These are phyloP conservation scores for Plodia interpunctella DNA, from an alignment of 1,140 invertebrate genomes.

Conservation along the genomic window DNA sequence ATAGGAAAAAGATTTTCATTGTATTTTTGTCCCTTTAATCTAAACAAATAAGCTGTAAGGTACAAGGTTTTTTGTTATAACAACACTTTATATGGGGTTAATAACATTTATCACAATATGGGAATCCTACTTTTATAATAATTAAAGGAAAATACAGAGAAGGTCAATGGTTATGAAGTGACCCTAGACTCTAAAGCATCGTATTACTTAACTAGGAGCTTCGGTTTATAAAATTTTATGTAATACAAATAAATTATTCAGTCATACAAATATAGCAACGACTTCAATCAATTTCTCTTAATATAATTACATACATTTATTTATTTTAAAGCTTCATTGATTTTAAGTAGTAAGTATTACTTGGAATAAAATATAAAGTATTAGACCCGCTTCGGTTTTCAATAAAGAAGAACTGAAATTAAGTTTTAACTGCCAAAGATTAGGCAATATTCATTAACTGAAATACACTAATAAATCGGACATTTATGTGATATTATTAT, in stretches of 20 bases:
- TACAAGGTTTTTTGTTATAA: not conserved
- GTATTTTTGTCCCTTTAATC: not conserved
- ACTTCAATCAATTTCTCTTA: not conserved
- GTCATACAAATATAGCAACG: slow-evolving; percentile 23
- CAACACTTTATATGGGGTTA: not conserved
- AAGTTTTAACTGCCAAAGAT: too few species aligned
- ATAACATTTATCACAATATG: not conserved
- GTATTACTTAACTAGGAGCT: slow-evolving; percentile 6
- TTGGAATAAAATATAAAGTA: not conserved
- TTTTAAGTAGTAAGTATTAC: slow-evolving; percentile 24
- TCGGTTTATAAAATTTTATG: not conserved
- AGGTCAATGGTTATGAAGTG: not conserved
- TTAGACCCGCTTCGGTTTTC: too few species aligned
- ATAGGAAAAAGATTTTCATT: too few species aligned
- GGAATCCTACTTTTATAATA: not conserved
- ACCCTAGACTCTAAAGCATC: not conserved
- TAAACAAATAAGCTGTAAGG: not conserved
- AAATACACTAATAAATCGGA: too few species aligned
- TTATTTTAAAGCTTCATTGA: slow-evolving; percentile 67
- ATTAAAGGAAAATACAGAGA: not conserved
- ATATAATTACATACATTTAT: slow-evolving; percentile 23
- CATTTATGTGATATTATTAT: too few species aligned
- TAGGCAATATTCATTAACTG: too few species aligned
- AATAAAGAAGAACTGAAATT: too few species aligned
- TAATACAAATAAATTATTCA: slow-evolving; percentile 30